Base-by-base conservation (phyloP, 2,113 vertebrate species). In the Sebastes schlegelii region DNA sequence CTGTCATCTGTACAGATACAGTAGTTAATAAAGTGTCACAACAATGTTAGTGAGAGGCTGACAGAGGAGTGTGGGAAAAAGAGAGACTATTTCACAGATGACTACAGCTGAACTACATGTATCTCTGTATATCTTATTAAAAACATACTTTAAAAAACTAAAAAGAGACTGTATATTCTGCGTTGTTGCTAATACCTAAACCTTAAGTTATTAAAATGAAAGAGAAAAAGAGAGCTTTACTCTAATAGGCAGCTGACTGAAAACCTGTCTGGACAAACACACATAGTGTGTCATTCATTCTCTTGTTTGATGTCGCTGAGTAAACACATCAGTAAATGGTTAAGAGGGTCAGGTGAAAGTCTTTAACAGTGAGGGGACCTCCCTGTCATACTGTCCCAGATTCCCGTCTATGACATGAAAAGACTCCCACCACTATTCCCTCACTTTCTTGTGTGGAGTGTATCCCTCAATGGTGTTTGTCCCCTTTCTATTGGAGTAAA, bases 1-100 rank as follows among this genome's bases (percentile, higher is more conserved):
- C 58, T 88, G 88, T 84, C 79, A 91, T 68, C 45, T 77, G 63
- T 70, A n/a, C n/a, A 69, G 86, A 86, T 83, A 93, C 90, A 74
- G 83, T 85, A 77, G 73, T 86, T n/a, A 80, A 85, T 86, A 49
- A 54, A 43, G 16, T 85, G 26, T 43, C 83, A 78, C 6, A 67
- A 54, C 78, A 54, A 58, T 75, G 52, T 72, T 49, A 34, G 49
- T 60, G 34, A 71, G 45, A 42, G 19, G 45, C n/a, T 21, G 43
- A 48, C 23, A 9, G 48, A 45, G 48, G 57, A 70, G 74, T 46
- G n/a, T 86, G 82, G 61, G 77, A 80, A 80, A 14, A 77, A 51
- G 6, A 81, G 26, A 62, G 6, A 79, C 42, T 2, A 46, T 42
- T 78, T 74, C 34, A 74, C 4, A 49, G n/a, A 10, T 58, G 23